Conservation (phyloP, 2,888 invertebrate species). For the Lepetodrilus schrolli region DNA sequence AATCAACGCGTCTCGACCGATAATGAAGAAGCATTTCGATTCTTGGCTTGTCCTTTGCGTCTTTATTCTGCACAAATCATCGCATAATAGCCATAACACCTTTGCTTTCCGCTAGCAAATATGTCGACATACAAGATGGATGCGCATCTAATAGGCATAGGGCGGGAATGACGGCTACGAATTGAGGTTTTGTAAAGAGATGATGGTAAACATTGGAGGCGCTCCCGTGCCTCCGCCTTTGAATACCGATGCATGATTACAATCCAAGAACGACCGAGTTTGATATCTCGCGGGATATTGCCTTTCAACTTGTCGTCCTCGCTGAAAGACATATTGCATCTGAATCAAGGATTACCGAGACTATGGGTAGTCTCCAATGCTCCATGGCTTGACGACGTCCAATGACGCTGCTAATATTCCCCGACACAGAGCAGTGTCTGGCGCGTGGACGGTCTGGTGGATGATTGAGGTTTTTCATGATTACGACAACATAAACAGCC, state of each 20-base stretch:
- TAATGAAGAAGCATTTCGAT: slow-evolving; percentile 30
- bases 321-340: slow-evolving; percentile 41
- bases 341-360: slow-evolving; percentile 39
- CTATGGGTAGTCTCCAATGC: slow-evolving; percentile 3
- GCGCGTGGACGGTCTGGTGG: neutral
- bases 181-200: neutral
- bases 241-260: slow-evolving; percentile 40
- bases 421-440: neutral
- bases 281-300: slow-evolving; percentile 31
- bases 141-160: slow-evolving; percentile 34
- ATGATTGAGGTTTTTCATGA: neutral
- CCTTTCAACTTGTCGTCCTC: slow-evolving; percentile 27
- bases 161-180: slow-evolving; percentile 5
- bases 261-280: slow-evolving; percentile 34
- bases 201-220: slow-evolving; percentile 24
- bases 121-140: slow-evolving; percentile 38
- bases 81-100: slow-evolving; percentile 39
- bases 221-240: slow-evolving; percentile 22
- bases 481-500: slow-evolving; percentile 14
- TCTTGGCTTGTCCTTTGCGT: slow-evolving; percentile 34
- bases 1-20: neutral
- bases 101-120: slow-evolving; percentile 39
- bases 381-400: neutral
- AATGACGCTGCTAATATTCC: neutral
- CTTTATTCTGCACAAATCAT: slow-evolving; percentile 44